phyloP scores from a whole-genome alignment of 2,797 vertebrate species.

The Masticophis lateralis region DNA sequence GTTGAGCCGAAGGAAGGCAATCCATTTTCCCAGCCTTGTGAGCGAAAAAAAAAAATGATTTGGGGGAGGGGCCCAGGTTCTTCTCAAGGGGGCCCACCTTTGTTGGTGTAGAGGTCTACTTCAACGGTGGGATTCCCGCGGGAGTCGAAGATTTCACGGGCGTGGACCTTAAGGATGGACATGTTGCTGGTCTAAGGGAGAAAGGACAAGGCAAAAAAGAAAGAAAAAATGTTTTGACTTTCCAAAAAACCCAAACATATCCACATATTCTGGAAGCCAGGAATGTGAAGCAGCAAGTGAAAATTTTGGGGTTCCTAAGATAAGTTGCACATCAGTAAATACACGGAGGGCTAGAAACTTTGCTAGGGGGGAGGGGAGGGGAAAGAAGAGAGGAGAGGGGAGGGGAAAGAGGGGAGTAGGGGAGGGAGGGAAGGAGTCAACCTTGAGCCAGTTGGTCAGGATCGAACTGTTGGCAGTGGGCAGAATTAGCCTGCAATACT shows the following conservation, averaged over 20 bases:
- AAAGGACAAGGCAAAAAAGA: not conserved
- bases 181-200: conserved; percentile 74
- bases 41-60: not conserved
- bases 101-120: conserved; percentile 89
- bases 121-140: conserved; percentile 98
- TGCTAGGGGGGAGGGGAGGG: not conserved
- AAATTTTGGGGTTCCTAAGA: not conserved
- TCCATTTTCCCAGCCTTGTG: not conserved
- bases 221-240: not conserved
- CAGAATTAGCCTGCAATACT: too few relatives aligned
- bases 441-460: too few relatives aligned
- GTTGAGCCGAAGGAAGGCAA: not conserved
- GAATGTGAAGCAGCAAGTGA: not conserved
- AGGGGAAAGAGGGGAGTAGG: too few relatives aligned
- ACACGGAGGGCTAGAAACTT: not conserved
- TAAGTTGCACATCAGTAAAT: not conserved
- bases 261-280: not conserved
- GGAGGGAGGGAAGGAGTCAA: too few relatives aligned
- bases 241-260: not conserved
- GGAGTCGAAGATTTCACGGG: conserved; percentile 98
- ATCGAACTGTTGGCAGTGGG: too few relatives aligned
- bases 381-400: too few relatives aligned
- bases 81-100: conserved; percentile 77
- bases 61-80: not conserved
- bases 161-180: conserved; percentile 88